Evolutionary conservation across 1,140 invertebrate genomes (phyloP).

Genomic region (Euborellia annulipes): DNA sequence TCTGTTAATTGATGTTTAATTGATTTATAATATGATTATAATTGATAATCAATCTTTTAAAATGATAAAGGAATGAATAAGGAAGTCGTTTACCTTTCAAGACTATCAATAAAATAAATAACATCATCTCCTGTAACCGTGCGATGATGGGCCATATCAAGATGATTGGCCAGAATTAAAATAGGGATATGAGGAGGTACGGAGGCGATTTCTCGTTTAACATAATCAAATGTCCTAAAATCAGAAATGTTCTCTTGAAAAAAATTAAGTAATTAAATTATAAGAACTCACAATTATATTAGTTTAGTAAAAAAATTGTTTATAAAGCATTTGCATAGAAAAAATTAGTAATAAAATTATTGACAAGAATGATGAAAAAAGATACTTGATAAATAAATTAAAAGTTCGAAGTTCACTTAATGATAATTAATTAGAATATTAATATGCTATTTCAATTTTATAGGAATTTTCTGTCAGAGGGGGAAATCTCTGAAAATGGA

Average conservation of each 20-base stretch:
- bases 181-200: slow-evolving; percentile 79
- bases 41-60: neutral
- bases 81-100: slow-evolving; percentile 19
- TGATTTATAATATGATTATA: neutral
- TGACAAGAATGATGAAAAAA: no score
- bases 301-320: no score
- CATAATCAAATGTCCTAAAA: slow-evolving; percentile 85
- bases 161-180: slow-evolving; percentile 82
- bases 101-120: slow-evolving; percentile 45
- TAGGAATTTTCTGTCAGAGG: no score
- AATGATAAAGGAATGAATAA: neutral
- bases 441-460: no score
- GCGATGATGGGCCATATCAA: slow-evolving; percentile 90
- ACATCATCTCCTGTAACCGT: slow-evolving; percentile 56
- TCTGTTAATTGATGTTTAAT: neutral
- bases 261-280: no score
- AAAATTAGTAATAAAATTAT: no score
- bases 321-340: no score
- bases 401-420: no score
- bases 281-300: no score
- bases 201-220: slow-evolving; percentile 71
- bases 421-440: no score
- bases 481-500: no score
- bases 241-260: slow-evolving; percentile 13
- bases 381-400: no score